Evolutionary conservation across 2,797 vertebrate genomes (phyloP).

Genomic region (Buphagus erythrorhynchus): DNA sequence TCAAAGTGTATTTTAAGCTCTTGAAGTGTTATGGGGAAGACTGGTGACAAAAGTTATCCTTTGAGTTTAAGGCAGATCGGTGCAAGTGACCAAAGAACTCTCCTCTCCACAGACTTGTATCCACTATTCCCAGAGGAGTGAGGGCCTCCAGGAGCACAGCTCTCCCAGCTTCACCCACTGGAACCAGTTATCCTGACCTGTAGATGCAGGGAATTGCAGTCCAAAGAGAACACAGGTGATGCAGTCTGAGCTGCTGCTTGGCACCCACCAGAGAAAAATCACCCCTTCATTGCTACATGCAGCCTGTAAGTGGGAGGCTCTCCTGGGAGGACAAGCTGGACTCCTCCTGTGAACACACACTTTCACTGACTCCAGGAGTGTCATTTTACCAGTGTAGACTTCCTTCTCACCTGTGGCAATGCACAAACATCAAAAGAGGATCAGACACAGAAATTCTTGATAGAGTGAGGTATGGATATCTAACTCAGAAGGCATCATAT

Average conservation of each 20-base stretch:
- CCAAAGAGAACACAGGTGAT: neutral
- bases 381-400: neutral
- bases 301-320: neutral
- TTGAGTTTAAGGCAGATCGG: conserved; percentile 31
- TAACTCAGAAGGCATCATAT: neutral
- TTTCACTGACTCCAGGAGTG: neutral
- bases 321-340: neutral
- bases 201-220: neutral
- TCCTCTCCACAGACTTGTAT: accelerated
- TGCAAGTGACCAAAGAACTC: conserved; percentile 33
- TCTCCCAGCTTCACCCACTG: neutral
- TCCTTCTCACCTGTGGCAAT: neutral
- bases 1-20: conserved; percentile 68
- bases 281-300: neutral
- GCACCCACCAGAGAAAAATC: neutral
- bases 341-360: accelerated
- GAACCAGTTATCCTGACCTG: neutral
- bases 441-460: neutral
- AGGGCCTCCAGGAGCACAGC: neutral
- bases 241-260: neutral
- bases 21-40: conserved; percentile 61
- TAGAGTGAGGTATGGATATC: neutral
- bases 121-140: neutral
- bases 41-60: conserved; percentile 29
- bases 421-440: neutral